phyloP scores from a whole-genome alignment of 2,797 vertebrate genomes.

The Dryobates pubescens region DNA sequence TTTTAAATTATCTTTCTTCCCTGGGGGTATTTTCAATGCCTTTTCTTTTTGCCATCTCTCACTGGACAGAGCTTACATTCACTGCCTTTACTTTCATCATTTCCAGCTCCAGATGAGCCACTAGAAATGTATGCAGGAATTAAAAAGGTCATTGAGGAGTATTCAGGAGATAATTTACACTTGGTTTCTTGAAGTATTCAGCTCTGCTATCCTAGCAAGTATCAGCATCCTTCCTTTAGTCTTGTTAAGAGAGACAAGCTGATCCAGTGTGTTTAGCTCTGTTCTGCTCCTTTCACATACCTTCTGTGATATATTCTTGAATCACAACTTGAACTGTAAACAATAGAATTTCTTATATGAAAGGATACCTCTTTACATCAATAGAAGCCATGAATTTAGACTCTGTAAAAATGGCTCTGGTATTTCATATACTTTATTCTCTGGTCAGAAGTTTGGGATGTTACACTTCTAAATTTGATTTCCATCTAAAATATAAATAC shows the following conservation, averaged over 20 bases:
- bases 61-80: neutral
- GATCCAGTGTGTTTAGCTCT: neutral
- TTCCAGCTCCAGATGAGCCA: neutral
- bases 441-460: constrained; percentile 13
- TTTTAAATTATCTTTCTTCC: neutral
- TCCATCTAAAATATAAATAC: neutral
- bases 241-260: neutral
- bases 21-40: neutral
- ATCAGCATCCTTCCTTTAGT: neutral
- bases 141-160: neutral
- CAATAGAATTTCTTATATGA: neutral
- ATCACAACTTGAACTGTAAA: neutral
- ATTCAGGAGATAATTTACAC: neutral
- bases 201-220: neutral
- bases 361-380: neutral
- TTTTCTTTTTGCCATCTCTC: neutral
- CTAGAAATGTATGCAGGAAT: neutral
- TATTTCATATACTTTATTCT: neutral
- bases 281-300: neutral
- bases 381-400: neutral
- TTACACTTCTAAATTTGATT: constrained; percentile 33
- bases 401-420: neutral
- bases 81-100: neutral
- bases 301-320: neutral
- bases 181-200: neutral